Conservation (phyloP, 2,797 vertebrate species). For the Rhincodon typus region DNA sequence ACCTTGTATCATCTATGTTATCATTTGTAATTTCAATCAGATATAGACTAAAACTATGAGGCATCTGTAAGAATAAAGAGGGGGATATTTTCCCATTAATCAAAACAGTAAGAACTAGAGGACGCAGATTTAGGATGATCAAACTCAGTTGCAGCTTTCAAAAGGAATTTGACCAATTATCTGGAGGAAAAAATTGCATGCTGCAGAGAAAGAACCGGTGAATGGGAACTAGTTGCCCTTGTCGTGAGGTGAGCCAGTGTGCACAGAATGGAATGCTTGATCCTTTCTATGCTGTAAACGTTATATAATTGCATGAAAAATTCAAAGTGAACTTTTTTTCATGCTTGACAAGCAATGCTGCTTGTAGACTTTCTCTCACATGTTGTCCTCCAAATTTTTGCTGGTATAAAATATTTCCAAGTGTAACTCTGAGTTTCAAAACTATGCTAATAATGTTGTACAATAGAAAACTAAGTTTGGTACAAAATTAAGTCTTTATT, state of each 20-base stretch:
- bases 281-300: background rate
- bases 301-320: background rate
- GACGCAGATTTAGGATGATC: background rate
- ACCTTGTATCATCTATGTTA: no score
- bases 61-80: background rate
- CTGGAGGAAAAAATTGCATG: background rate
- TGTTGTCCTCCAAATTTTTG: background rate
- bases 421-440: background rate
- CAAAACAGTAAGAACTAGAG: background rate
- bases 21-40: no score
- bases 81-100: background rate
- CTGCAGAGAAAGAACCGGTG: background rate
- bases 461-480: background rate
- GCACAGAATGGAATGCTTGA: background rate
- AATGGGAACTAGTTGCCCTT: background rate
- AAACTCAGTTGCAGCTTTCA: background rate
- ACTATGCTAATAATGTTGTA: background rate
- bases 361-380: background rate
- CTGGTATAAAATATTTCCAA: background rate
- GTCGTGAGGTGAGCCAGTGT: background rate
- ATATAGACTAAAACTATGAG: background rate
- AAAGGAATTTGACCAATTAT: background rate
- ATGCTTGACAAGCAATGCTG: background rate
- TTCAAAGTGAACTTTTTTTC: background rate
- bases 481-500: background rate